Evolutionary conservation across 2,797 vertebrate species (phyloP), one percentile per base, ranked within the genome.

Genomic region (Menidia menidia): DNA sequence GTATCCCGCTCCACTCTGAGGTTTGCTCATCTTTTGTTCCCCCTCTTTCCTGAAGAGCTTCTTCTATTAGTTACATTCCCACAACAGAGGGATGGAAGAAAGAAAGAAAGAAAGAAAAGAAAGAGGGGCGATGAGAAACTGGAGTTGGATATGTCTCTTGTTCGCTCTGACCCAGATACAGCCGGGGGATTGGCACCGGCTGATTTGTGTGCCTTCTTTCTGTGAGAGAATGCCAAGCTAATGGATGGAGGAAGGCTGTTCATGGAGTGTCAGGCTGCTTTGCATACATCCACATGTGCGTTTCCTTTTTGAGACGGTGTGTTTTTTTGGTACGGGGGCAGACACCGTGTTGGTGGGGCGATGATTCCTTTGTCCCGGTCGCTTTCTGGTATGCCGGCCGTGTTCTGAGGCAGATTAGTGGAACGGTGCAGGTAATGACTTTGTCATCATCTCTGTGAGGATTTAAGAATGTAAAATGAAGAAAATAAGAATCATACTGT

Each of bases 161-260:
- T 85, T 87, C 64, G 78, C 60, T 50, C 47, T 91, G 88, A 90
- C 91, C 90, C 78, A 93, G 81, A 89, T 91, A 83, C 48, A 84
- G 78, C 55, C 35, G 3, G 10, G 25, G 64, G 64, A 84, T 74
- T 69, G 72, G 70, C 66, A 69, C 62, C 31, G 16, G 61, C 68
- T 73, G 68, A 11, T 45, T 62, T 47, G 44, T 71, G 55, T 48
- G 56, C 42, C 32, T 81, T 43, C 43, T 10, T 25, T 39, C 4
- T 39, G 35, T 39, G 35, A 42, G 64, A 30, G 19, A 5, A 48
- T 1, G 35, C 66, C 30, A 55, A 58, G 59, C 50, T 74, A 73
- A 75, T 54, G 77, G 68, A 88, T 67, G 56, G 82, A 75, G 45
- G 70, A 64, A 56, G 68, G 71, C 58, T 71, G 71, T 78, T 73